phyloP scores from a whole-genome alignment of 2,888 invertebrate species.

The Caenorhabditis wallacei region DNA sequence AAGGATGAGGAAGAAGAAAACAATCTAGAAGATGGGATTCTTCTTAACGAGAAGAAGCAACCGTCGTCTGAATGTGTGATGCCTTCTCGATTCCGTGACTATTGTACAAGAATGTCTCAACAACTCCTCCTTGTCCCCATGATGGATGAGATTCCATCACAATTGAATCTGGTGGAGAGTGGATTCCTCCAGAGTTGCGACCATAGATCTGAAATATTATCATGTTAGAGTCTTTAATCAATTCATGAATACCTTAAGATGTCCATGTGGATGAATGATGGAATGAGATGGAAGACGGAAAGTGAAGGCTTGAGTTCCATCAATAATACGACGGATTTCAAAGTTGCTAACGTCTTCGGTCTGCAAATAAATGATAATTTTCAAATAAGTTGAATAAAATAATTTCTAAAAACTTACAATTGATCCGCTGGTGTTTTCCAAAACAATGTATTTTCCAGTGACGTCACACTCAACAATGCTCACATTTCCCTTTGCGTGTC shows the following conservation, averaged over 20 bases:
- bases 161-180: conserved; percentile 77
- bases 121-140: conserved; percentile 78
- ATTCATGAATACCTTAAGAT: conserved; percentile 32
- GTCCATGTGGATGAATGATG: conserved; percentile 49
- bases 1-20: conserved; percentile 10
- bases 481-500: conserved; percentile 83
- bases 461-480: conserved; percentile 84
- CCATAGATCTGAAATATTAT: conserved; percentile 48
- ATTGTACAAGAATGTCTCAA: conserved; percentile 81
- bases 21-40: conserved; percentile 17
- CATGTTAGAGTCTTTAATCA: not conserved
- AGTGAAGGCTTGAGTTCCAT: conserved; percentile 52
- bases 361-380: conserved; percentile 16
- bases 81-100: conserved; percentile 71
- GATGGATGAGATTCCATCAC: conserved; percentile 77
- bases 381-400: not conserved
- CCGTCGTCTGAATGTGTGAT: conserved; percentile 57
- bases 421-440: conserved; percentile 85
- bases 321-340: conserved; percentile 61
- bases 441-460: conserved; percentile 84
- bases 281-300: conserved; percentile 51
- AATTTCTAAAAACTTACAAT: conserved; percentile 38
- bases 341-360: conserved; percentile 55
- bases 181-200: conserved; percentile 68
- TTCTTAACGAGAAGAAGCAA: conserved; percentile 49